phyloP scores from a whole-genome alignment of 2,797 vertebrate species.

The Myotis myotis region DNA sequence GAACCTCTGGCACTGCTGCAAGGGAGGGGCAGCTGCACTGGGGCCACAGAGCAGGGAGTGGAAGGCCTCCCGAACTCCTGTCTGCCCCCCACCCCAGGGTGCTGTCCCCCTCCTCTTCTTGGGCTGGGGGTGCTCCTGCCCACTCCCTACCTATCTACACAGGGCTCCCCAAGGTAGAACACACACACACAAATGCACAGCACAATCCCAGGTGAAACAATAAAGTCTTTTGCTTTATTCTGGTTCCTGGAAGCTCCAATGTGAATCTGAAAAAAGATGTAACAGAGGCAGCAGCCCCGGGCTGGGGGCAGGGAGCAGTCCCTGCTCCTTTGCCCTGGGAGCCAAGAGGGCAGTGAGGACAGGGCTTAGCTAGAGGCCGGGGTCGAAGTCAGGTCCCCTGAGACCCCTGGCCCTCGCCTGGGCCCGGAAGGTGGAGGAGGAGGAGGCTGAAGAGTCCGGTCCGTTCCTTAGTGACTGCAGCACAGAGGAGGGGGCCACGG shows the following conservation, averaged over 20 bases:
- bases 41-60: not conserved
- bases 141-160: not conserved
- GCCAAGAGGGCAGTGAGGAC: not conserved
- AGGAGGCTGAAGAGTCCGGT: conserved; percentile 17
- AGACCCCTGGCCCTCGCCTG: not conserved
- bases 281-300: not conserved
- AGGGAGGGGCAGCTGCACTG: not conserved
- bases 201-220: conserved; percentile 69
- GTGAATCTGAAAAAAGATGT: conserved; percentile 72
- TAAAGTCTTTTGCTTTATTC: conserved; percentile 84
- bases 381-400: not conserved
- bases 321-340: not conserved
- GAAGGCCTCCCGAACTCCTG: not conserved
- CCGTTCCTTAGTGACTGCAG: conserved; percentile 41
- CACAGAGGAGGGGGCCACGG: not conserved
- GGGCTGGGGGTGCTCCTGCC: not conserved
- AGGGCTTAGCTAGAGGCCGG: conserved; percentile 28
- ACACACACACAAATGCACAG: conserved; percentile 45
- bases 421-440: not conserved
- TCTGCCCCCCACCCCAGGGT: not conserved
- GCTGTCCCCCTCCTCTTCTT: not conserved
- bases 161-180: not conserved
- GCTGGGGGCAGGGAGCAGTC: conserved; percentile 35
- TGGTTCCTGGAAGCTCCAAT: conserved; percentile 72
- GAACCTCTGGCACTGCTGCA: not conserved